These are phyloP conservation scores for Alloplasta piceator DNA, from an alignment of 2,888 invertebrate species.

Conservation along the genomic window DNA sequence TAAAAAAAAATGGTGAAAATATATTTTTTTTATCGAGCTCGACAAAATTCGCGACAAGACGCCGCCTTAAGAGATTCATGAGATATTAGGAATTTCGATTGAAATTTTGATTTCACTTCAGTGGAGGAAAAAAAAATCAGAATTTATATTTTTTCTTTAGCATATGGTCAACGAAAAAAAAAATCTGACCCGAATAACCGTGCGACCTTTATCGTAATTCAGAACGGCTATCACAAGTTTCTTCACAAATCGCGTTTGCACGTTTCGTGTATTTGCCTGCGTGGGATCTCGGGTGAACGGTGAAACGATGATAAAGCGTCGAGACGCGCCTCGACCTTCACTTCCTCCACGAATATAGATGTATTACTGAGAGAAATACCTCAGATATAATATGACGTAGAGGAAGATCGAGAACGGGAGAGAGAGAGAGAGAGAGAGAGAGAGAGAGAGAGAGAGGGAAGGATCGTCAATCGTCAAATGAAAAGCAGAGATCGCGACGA, in stretches of 20 bases:
- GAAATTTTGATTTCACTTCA: too few species aligned
- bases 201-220: constrained; percentile 56
- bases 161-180: neutral
- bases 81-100: too few species aligned
- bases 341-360: constrained; percentile 32
- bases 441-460: constrained; percentile 30
- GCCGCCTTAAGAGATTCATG: too few species aligned
- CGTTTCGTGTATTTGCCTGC: neutral
- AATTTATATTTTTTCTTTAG: neutral
- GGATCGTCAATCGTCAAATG: constrained; percentile 50
- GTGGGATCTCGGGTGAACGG: constrained; percentile 56
- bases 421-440: constrained; percentile 29
- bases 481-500: constrained; percentile 16
- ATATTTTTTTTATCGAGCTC: too few species aligned
- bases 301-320: constrained; percentile 56
- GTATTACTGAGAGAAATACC: constrained; percentile 51
- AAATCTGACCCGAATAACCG: constrained; percentile 46
- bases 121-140: neutral
- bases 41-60: too few species aligned
- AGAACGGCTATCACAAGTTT: constrained; percentile 18
- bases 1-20: too few species aligned
- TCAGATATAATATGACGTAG: constrained; percentile 43
- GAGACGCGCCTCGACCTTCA: constrained; percentile 62
- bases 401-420: constrained; percentile 1
- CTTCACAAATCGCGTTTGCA: constrained; percentile 36